Evolutionary conservation across 2,113 vertebrate genomes (phyloP).

Genomic region (Hyaena hyaena): DNA sequence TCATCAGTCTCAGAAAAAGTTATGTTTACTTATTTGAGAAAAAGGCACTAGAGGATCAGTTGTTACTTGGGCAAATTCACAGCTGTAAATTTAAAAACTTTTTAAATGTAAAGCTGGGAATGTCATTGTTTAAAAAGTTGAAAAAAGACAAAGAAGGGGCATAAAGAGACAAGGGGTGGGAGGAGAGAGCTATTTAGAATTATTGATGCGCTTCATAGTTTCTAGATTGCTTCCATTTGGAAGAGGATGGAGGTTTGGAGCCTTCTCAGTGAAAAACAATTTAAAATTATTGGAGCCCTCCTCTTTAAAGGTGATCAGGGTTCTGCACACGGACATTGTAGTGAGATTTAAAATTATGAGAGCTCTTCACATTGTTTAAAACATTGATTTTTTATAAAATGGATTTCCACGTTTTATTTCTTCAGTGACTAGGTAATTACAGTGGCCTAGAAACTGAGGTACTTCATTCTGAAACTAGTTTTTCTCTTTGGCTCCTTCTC

Average conservation of each 20-base stretch:
- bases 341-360: conserved; percentile 85
- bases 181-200: conserved; percentile 61
- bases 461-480: conserved; percentile 70
- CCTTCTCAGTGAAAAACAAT: conserved; percentile 73
- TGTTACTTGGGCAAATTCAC: neutral
- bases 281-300: conserved; percentile 82
- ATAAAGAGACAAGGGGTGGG: neutral
- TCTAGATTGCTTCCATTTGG: conserved; percentile 81
- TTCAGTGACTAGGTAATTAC: conserved; percentile 84
- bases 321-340: conserved; percentile 65
- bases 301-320: conserved; percentile 82
- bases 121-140: conserved; percentile 26
- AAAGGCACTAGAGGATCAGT: neutral
- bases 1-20: conserved; percentile 1
- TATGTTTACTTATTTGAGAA: neutral
- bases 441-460: conserved; percentile 69
- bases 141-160: neutral
- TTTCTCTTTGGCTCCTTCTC: conserved; percentile 47
- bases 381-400: conserved; percentile 89
- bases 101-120: neutral
- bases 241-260: conserved; percentile 57
- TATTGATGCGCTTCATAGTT: conserved; percentile 69
- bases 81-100: neutral
- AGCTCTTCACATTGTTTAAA: conserved; percentile 87
- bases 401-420: conserved; percentile 84